Evolutionary conservation across 2,113 vertebrate genomes (phyloP).

Genomic region (Bujurquina vittata): DNA sequence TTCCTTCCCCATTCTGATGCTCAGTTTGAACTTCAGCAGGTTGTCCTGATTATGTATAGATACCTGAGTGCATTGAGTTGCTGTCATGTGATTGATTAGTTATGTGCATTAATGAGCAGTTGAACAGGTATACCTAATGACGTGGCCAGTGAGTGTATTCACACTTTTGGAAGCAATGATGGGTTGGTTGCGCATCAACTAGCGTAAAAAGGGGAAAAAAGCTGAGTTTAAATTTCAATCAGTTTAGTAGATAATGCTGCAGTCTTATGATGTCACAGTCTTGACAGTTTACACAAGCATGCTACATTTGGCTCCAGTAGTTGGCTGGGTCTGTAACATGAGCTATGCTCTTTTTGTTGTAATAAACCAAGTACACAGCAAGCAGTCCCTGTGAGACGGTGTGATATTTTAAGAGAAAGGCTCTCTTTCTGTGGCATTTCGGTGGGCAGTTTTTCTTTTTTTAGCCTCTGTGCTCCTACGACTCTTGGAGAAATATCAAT

Average conservation of each 20-base stretch:
- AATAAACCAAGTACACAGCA: conserved; percentile 37
- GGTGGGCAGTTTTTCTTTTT: conserved; percentile 41
- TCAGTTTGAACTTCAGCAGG: background rate
- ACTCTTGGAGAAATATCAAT: conserved; percentile 46
- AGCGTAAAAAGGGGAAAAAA: background rate
- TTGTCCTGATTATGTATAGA: background rate
- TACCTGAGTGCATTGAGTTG: background rate
- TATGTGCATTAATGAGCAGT: background rate
- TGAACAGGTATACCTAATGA: background rate
- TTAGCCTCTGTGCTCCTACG: conserved; percentile 12
- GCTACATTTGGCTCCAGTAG: background rate
- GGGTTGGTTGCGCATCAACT: background rate
- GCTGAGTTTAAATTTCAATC: background rate
- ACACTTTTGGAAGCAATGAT: background rate
- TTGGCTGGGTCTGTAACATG: conserved; percentile 27
- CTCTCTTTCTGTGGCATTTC: conserved; percentile 22
- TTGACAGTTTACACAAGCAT: conserved; percentile 16
- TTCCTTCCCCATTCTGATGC: background rate
- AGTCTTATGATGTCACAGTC: conserved; percentile 14
- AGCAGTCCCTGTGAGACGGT: conserved; percentile 15
- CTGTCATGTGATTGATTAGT: background rate
- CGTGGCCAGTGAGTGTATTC: background rate
- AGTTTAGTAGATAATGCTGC: background rate
- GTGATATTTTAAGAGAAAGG: conserved; percentile 49
- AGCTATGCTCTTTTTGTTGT: conserved; percentile 26